Conservation (phyloP, 2,888 invertebrate species). For the Gastracanthus pulcherrimus region DNA sequence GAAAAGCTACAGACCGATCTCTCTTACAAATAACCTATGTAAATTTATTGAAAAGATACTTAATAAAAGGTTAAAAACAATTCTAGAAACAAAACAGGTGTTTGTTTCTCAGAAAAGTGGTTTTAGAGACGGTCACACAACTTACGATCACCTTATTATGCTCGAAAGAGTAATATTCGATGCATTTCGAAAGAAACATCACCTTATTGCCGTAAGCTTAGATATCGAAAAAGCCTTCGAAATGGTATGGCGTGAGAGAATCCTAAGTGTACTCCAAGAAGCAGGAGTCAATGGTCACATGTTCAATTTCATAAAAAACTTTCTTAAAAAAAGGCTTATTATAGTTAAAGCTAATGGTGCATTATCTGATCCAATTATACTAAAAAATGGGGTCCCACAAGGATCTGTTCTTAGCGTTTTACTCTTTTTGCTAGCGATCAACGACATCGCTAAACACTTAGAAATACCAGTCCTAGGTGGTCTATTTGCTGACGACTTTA, state of each 20-base stretch:
- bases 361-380: not conserved
- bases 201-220: not conserved
- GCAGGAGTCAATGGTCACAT: not conserved
- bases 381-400: not conserved
- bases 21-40: slow-evolving; percentile 41
- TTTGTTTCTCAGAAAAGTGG: not conserved
- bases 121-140: not conserved
- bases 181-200: not conserved
- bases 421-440: not conserved
- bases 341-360: not conserved
- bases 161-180: not conserved
- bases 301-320: not conserved
- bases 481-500: not conserved
- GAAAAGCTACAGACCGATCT: slow-evolving; percentile 11
- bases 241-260: not conserved
- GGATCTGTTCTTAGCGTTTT: not conserved
- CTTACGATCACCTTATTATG: not conserved
- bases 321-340: not conserved
- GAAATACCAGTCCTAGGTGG: not conserved
- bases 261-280: not conserved
- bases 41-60: slow-evolving; percentile 53
- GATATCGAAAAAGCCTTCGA: not conserved
- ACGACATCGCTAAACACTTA: not conserved
- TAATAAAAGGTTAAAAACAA: slow-evolving; percentile 35
- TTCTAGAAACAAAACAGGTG: not conserved